Conservation (phyloP, 2,113 vertebrate species). For the Rhabdomys dilectus region DNA sequence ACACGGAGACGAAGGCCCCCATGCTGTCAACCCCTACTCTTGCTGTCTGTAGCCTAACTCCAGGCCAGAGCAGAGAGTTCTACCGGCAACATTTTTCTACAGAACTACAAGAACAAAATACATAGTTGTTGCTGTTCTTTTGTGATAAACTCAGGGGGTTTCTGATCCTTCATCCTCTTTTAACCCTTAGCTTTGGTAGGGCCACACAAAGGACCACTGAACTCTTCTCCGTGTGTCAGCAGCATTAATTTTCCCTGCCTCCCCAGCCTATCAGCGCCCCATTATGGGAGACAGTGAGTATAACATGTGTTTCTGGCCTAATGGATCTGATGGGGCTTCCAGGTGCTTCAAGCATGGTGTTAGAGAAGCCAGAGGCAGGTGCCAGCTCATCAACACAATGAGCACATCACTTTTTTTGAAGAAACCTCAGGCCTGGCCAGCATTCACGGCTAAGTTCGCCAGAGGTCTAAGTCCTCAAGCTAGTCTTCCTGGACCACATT, state of each 20-base stretch:
- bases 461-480: slow-evolving; percentile 96
- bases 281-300: slow-evolving; percentile 35
- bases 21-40: neutral
- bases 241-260: neutral
- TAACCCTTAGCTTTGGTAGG: neutral
- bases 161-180: neutral
- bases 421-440: slow-evolving; percentile 94
- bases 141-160: neutral
- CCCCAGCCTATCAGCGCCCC: neutral
- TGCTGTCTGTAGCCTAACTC: neutral
- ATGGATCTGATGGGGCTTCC: slow-evolving; percentile 1
- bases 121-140: neutral
- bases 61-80: neutral
- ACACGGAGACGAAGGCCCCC: neutral
- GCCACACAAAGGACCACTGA: neutral
- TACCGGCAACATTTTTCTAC: neutral
- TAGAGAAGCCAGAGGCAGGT: slow-evolving; percentile 96
- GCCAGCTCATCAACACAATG: slow-evolving; percentile 95
- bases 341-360: slow-evolving; percentile 97
- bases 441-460: slow-evolving; percentile 94
- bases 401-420: slow-evolving; percentile 94
- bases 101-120: slow-evolving; percentile 1
- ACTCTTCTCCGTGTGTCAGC: neutral
- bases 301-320: slow-evolving; percentile 66
- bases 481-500: slow-evolving; percentile 91